Conservation (phyloP, 2,888 invertebrate genomes). For the Tinea pellionella region DNA sequence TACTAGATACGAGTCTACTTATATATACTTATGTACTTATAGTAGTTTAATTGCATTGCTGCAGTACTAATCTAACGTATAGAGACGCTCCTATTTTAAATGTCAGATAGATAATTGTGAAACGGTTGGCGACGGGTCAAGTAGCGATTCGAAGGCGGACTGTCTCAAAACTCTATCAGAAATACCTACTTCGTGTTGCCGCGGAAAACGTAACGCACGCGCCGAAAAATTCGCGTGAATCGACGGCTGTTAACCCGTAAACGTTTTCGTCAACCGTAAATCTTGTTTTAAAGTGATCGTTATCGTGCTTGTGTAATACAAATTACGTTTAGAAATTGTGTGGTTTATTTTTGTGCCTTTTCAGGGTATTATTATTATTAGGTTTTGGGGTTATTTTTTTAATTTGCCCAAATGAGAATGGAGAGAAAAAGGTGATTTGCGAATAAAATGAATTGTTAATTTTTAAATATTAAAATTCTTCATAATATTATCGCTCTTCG, state of each 20-base stretch:
- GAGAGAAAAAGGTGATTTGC: slow-evolving; percentile 59
- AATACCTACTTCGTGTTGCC: slow-evolving; percentile 7
- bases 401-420: slow-evolving; percentile 27
- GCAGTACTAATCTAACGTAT: background rate
- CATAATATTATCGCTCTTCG: too few species aligned
- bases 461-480: too few species aligned
- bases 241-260: background rate
- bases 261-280: background rate
- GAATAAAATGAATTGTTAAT: background rate
- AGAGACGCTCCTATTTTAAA: slow-evolving; percentile 60
- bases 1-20: too few species aligned
- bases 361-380: background rate
- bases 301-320: background rate
- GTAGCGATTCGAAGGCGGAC: slow-evolving; percentile 21
- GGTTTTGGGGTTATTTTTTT: background rate
- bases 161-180: background rate
- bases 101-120: slow-evolving; percentile 68
- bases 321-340: background rate
- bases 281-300: slow-evolving; percentile 1
- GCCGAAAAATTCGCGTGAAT: slow-evolving; percentile 5
- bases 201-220: slow-evolving; percentile 10
- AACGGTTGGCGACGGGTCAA: slow-evolving; percentile 59
- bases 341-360: background rate
- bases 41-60: background rate
- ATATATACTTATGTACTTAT: too few species aligned